phyloP scores from a whole-genome alignment of 2,113 vertebrate genomes.

The Misgurnus mizolepis region DNA sequence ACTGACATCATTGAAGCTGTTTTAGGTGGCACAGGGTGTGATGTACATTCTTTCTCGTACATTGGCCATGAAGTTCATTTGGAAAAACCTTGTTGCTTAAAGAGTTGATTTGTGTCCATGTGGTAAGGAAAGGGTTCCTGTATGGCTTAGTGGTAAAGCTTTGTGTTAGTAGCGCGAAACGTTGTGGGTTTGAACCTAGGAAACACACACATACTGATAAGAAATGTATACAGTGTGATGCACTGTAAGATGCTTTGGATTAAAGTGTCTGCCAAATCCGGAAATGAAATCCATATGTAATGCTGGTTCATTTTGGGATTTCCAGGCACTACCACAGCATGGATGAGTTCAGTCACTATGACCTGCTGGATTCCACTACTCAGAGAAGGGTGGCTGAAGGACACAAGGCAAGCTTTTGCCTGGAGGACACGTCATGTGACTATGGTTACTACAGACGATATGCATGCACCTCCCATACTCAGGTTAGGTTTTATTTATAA shows the following conservation, averaged over 20 bases:
- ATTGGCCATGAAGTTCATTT: not conserved
- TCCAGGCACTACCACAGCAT: slow-evolving; percentile 96
- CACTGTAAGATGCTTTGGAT: not conserved
- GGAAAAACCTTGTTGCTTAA: not conserved
- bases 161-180: no score
- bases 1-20: not conserved
- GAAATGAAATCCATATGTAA: not conserved
- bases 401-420: slow-evolving; percentile 97
- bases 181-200: no score
- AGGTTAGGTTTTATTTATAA: slow-evolving; percentile 71
- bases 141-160: no score
- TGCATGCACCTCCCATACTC: slow-evolving; percentile 92
- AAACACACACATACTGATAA: no score
- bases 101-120: not conserved
- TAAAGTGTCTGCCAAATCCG: not conserved
- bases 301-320: not conserved
- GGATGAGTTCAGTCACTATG: slow-evolving; percentile 99
- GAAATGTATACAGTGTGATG: no score
- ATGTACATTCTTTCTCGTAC: not conserved
- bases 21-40: not conserved
- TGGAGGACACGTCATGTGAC: slow-evolving; percentile 96
- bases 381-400: slow-evolving; percentile 92
- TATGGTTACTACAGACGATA: slow-evolving; percentile 93
- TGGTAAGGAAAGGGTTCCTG: not conserved
- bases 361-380: slow-evolving; percentile 85